These are phyloP conservation scores for Boloria euphrosyne DNA, from an alignment of 2,888 invertebrate species.

Conservation along the genomic window DNA sequence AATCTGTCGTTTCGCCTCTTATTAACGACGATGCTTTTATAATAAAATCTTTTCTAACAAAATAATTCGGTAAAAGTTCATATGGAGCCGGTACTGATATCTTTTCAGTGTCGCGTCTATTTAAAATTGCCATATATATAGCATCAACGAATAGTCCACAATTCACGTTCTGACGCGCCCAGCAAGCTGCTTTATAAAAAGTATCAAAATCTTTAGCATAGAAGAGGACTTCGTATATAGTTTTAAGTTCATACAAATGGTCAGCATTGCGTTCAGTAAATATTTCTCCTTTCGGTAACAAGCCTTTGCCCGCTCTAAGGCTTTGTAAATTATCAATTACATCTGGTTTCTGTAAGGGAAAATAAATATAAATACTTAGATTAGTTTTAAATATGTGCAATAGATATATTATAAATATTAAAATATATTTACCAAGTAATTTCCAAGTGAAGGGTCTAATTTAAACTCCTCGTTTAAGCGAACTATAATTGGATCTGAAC, in stretches of 20 bases:
- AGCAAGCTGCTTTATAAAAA: conserved; percentile 82
- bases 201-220: conserved; percentile 81
- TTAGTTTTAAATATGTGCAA: not conserved
- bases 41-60: conserved; percentile 83
- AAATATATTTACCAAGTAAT: conserved; percentile 58
- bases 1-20: conserved; percentile 53
- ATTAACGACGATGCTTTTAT: conserved; percentile 65
- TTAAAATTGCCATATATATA: conserved; percentile 80
- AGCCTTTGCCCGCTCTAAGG: conserved; percentile 53
- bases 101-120: conserved; percentile 81
- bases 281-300: conserved; percentile 65
- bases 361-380: not conserved
- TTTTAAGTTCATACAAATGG: conserved; percentile 61
- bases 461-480: conserved; percentile 59
- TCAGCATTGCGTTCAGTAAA: conserved; percentile 64
- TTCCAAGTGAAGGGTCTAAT: conserved; percentile 52
- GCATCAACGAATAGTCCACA: conserved; percentile 84
- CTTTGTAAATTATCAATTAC: conserved; percentile 56
- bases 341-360: conserved; percentile 58
- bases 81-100: conserved; percentile 85
- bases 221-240: conserved; percentile 75
- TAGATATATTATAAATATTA: not conserved
- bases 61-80: conserved; percentile 86
- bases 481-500: conserved; percentile 52
- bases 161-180: conserved; percentile 84